Percentiles rank a stretch among this genome's conserved stretches.
Conservation (phyloP, 2,888 invertebrate species). For the Nephrotoma guestfalica region DNA sequence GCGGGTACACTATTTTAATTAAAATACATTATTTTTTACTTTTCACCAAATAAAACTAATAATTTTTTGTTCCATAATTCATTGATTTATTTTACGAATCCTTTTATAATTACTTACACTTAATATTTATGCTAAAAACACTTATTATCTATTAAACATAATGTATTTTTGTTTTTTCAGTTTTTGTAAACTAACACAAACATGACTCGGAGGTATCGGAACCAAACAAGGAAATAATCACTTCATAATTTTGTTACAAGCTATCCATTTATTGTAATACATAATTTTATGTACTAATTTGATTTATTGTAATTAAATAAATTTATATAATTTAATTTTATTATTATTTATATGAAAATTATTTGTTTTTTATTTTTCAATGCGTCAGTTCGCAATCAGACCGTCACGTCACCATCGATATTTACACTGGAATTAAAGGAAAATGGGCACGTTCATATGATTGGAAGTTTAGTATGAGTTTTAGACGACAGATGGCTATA, state of each 20-base stretch:
- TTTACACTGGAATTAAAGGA: background rate
- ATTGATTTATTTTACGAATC: conserved; percentile 1
- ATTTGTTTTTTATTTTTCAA: background rate
- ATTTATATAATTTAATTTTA: background rate
- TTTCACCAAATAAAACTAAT: conserved; percentile 1
- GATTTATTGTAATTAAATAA: background rate
- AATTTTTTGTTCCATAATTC: background rate
- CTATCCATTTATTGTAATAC: background rate
- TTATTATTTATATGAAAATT: background rate
- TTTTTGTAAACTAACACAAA: background rate
- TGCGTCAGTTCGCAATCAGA: background rate
- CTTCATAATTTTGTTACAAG: background rate
- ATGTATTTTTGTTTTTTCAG: background rate
- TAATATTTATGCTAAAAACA: background rate
- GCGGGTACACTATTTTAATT: background rate
- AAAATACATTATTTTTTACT: background rate
- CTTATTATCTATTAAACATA: background rate
- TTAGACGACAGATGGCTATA: background rate
- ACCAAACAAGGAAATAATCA: background rate
- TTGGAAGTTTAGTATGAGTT: background rate
- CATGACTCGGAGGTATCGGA: background rate
- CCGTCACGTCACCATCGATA: conserved; percentile 1
- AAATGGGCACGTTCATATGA: background rate
- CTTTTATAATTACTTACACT: background rate
- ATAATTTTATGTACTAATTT: background rate